phyloP scores from a whole-genome alignment of 2,888 invertebrate genomes.

The Lamellibrachia columna region DNA sequence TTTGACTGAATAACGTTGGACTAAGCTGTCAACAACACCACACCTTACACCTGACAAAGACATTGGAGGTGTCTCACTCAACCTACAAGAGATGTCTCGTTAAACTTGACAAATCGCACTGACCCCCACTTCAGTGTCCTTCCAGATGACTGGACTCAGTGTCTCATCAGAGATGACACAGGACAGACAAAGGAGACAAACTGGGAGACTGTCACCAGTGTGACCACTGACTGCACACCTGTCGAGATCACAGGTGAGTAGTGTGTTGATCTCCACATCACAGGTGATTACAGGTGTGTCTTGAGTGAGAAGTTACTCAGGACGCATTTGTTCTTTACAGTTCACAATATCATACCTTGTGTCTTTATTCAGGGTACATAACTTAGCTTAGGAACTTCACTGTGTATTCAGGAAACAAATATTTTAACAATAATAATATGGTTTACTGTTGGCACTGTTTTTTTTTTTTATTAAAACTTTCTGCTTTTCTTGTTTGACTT shows the following conservation, averaged over 20 bases:
- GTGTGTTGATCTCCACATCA: neutral
- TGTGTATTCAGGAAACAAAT: neutral
- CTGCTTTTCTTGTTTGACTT: too few relatives aligned
- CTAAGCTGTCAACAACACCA: neutral
- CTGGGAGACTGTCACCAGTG: neutral
- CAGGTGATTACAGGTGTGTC: neutral
- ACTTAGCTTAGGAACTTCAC: neutral
- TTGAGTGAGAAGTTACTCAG: neutral
- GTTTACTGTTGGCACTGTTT: too few relatives aligned
- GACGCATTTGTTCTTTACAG: neutral
- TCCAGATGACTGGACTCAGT: neutral
- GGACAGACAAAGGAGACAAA: neutral
- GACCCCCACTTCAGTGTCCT: neutral
- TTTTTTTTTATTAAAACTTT: too few relatives aligned
- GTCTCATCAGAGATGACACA: neutral
- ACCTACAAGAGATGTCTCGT: neutral
- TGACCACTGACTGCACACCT: neutral
- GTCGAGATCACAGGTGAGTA: neutral
- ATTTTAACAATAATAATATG: too few relatives aligned
- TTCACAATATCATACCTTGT: neutral
- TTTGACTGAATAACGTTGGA: neutral
- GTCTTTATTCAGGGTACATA: neutral
- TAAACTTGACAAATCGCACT: neutral
- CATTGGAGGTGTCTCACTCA: neutral
- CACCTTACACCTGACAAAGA: neutral